These are phyloP conservation scores for Agonopterix heracliana DNA, from an alignment of 2,888 invertebrate species.

Conservation along the genomic window DNA sequence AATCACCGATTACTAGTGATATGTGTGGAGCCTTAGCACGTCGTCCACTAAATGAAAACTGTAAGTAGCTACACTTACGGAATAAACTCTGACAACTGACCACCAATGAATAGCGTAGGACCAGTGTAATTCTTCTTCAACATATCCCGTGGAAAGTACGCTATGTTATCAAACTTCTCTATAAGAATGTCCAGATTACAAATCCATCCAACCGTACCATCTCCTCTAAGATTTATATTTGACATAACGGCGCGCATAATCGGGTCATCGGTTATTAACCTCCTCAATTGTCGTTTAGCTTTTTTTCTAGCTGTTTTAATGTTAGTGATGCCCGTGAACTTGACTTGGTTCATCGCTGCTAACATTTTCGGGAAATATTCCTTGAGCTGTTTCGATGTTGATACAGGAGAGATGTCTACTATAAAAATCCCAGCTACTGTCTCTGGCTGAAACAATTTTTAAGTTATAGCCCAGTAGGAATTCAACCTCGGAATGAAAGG, in stretches of 20 bases:
- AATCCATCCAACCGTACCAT: slow-evolving; percentile 78
- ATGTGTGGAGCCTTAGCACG: no score
- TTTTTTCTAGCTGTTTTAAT: slow-evolving; percentile 30
- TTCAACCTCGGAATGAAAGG: no score
- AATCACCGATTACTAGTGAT: no score
- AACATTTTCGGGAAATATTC: slow-evolving; percentile 77
- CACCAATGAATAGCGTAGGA: slow-evolving; percentile 89
- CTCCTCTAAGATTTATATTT: slow-evolving; percentile 64
- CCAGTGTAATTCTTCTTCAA: slow-evolving; percentile 65
- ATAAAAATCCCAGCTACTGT: slow-evolving; percentile 78
- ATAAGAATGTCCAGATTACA: slow-evolving; percentile 84
- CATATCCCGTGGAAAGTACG: slow-evolving; percentile 75
- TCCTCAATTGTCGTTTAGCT: slow-evolving; percentile 34
- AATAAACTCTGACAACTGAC: slow-evolving; percentile 86
- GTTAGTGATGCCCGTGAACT: slow-evolving; percentile 38
- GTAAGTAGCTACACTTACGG: slow-evolving; percentile 64
- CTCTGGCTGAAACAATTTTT: slow-evolving; percentile 55
- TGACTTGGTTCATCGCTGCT: slow-evolving; percentile 47
- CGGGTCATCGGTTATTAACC: slow-evolving; percentile 60
- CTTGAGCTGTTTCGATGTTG: slow-evolving; percentile 67
- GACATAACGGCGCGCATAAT: slow-evolving; percentile 72
- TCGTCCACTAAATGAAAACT: no score
- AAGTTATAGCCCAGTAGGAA: no score
- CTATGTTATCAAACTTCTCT: slow-evolving; percentile 77
- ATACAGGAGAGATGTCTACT: slow-evolving; percentile 80